These are phyloP conservation scores for Anguilla megastoma DNA, from an alignment of 2,797 vertebrate species.

Conservation along the genomic window DNA sequence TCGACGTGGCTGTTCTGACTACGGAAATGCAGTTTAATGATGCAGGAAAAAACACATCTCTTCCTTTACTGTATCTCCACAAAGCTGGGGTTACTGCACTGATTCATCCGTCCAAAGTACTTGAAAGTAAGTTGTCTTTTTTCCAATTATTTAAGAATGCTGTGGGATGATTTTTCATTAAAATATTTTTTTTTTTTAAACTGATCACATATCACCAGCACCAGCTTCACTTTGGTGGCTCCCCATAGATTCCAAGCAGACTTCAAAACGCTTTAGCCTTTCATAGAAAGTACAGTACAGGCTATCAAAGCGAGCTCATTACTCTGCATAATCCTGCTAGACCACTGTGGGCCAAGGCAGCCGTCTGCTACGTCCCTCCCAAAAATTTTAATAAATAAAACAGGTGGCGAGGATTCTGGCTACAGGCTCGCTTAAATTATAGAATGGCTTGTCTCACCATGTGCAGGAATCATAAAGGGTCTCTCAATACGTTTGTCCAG, in stretches of 20 bases:
- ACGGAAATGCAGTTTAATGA: neutral
- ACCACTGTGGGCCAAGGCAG: neutral
- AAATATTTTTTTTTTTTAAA: neutral
- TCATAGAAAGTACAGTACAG: neutral
- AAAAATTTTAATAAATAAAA: neutral
- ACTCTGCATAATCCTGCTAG: neutral
- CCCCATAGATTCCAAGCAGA: neutral
- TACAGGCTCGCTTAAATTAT: neutral
- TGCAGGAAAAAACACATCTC: neutral
- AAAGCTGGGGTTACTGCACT: neutral
- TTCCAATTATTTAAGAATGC: neutral
- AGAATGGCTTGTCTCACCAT: neutral
- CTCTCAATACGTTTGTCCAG: neutral
- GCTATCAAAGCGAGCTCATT: constrained; percentile 1
- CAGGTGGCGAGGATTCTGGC: neutral
- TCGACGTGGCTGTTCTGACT: neutral
- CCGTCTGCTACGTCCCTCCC: neutral
- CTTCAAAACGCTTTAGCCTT: neutral
- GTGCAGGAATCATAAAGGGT: neutral
- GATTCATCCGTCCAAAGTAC: neutral
- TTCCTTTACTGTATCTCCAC: neutral
- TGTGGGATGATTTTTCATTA: neutral
- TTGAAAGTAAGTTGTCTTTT: neutral
- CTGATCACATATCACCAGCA: neutral
- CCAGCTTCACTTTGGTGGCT: neutral